Base-by-base conservation (phyloP, 2,797 vertebrate species). In the Schizothorax lantsangensis region DNA sequence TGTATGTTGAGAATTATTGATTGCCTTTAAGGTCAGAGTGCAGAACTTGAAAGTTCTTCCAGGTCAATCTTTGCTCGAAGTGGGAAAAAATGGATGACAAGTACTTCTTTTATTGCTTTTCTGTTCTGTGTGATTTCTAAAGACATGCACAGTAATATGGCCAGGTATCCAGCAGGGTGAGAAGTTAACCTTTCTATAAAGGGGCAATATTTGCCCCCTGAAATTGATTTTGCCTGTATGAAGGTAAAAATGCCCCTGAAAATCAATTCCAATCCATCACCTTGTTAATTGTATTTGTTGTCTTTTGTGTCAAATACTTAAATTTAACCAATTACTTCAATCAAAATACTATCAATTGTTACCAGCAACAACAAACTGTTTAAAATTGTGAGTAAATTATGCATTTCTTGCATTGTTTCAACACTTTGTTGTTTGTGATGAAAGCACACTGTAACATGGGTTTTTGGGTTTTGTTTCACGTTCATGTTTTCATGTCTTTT, bases 1-100 rank as follows among this genome's bases (percentile, higher is more conserved):
- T 49, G 30, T 36, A 12, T 64, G 30, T 30, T 49, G 57, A 74
- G 30, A 81, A 81, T 80, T 85, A 85, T 59, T 85, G 49, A 85
- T 71, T 62, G n/a, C 33, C 1, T 64, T 79, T 49, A 12, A 75
- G 23, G 45, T 17, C n/a, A 47, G 54, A 59, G 15, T 62, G 40
- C 0, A 33, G 33, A 85, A 59, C 66, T 80, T 45, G 33, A 78
- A 49, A 52, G 30, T 77, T 84, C 7, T 15, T 52, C 40, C 30
- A 52, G 73, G 45, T 66, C 57, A 52, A 52, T 12, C 8, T 45
- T 66, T n/a, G 26, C 12, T 62, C 19, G 8, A 80, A 80, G 19
- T 30, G n/a, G 10, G 5, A 54, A 30, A 26, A 64, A 83, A 43
- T 38, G 5, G 0, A 5, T 57, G 19, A 19, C 8, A 57, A 30